A percentile compares a stretch with the other conserved stretches of the same genome.
Conservation (phyloP, 2,797 vertebrate species). For the Perodicticus potto region DNA sequence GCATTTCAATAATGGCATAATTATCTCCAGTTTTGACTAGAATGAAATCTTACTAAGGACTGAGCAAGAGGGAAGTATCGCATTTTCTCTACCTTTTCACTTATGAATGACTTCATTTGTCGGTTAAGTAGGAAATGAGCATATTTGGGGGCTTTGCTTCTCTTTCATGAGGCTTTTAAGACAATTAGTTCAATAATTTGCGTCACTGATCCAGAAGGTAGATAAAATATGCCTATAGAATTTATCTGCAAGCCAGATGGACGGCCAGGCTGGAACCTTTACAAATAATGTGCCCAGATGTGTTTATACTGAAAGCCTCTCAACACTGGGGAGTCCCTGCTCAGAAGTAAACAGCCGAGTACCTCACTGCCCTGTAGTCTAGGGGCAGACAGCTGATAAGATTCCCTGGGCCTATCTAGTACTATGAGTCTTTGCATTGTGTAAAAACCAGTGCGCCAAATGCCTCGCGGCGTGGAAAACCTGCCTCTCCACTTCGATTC, state of each 20-base stretch:
- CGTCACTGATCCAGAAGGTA: constrained; percentile 65
- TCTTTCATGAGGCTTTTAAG: constrained; percentile 58
- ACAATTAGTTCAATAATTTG: constrained; percentile 60
- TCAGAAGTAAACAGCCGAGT: background rate
- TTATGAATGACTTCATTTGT: constrained; percentile 70
- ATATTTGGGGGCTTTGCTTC: constrained; percentile 38
- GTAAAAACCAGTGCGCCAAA: background rate
- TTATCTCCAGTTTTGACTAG: constrained; percentile 57
- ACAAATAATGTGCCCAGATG: constrained; percentile 7
- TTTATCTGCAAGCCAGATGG: constrained; percentile 18
- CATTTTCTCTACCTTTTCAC: constrained; percentile 52
- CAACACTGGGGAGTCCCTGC: background rate
- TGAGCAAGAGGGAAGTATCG: background rate
- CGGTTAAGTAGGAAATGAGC: constrained; percentile 45
- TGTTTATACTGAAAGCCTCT: constrained; percentile 16
- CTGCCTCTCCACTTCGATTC: background rate
- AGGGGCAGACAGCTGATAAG: background rate
- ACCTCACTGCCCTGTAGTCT: background rate
- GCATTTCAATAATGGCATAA: constrained; percentile 69
- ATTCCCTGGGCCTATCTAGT: background rate
- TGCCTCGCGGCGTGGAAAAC: background rate
- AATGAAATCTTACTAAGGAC: constrained; percentile 49
- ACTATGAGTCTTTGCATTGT: background rate
- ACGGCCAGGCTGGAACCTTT: background rate
- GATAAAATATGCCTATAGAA: constrained; percentile 58